Evolutionary conservation across 2,113 vertebrate species (phyloP).

Genomic region (Morone saxatilis): DNA sequence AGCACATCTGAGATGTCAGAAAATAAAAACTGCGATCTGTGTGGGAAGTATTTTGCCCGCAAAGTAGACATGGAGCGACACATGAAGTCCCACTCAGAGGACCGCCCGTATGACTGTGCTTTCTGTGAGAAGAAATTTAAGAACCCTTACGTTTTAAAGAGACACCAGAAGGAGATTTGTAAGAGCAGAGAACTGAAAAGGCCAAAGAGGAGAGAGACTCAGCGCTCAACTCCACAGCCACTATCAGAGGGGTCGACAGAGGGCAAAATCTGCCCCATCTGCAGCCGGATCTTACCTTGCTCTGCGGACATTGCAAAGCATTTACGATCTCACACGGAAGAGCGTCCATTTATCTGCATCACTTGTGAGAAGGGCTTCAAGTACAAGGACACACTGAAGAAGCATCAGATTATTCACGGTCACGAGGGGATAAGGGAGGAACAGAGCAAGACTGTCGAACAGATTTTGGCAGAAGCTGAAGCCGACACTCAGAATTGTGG

Average conservation of each 20-base stretch:
- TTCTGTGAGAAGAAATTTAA: constrained; percentile 81
- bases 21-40: constrained; percentile 73
- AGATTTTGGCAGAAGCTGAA: constrained; percentile 76
- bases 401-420: constrained; percentile 81
- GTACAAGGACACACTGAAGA: constrained; percentile 81
- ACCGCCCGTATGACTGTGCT: constrained; percentile 73
- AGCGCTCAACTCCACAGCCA: background rate
- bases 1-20: constrained; percentile 44
- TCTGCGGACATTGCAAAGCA: constrained; percentile 78
- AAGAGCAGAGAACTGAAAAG: constrained; percentile 72
- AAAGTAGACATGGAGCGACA: constrained; percentile 78
- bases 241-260: constrained; percentile 20
- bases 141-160: constrained; percentile 76
- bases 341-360: constrained; percentile 77
- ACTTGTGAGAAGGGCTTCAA: constrained; percentile 82
- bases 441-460: constrained; percentile 67
- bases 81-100: constrained; percentile 82
- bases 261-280: constrained; percentile 79
- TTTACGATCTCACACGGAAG: constrained; percentile 76
- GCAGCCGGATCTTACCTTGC: constrained; percentile 73
- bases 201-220: constrained; percentile 35
- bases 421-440: constrained; percentile 80
- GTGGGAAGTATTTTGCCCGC: constrained; percentile 78
- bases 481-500: constrained; percentile 32
- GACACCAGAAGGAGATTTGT: constrained; percentile 80